phyloP scores from a whole-genome alignment of 1,140 invertebrate species.

The Philotrypesis tridentata region DNA sequence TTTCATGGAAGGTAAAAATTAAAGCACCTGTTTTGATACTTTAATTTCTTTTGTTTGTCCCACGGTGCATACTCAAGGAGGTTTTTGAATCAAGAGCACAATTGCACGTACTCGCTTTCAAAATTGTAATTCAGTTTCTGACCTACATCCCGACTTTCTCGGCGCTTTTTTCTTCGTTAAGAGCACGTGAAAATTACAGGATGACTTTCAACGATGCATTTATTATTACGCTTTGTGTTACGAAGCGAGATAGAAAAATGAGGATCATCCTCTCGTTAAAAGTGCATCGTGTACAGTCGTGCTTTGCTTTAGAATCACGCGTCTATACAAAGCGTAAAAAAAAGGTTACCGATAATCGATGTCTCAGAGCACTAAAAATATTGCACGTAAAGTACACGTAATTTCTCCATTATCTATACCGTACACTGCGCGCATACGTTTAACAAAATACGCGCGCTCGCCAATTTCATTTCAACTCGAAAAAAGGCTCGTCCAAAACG shows the following conservation, averaged over 20 bases:
- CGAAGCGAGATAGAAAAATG: background rate
- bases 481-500: background rate
- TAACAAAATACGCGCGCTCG: no score
- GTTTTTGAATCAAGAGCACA: background rate
- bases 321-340: background rate
- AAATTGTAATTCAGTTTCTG: background rate
- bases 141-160: background rate
- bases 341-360: background rate
- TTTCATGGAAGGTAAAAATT: background rate
- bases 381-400: background rate
- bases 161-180: background rate
- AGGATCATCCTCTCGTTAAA: background rate
- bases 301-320: background rate
- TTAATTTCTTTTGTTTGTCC: background rate
- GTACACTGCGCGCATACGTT: no score
- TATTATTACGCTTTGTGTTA: background rate
- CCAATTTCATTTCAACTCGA: background rate
- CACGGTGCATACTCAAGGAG: background rate
- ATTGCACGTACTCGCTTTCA: background rate
- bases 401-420: background rate
- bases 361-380: background rate
- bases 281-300: background rate
- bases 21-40: background rate
- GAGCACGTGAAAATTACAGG: background rate
- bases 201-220: background rate